Conservation (phyloP, 2,888 invertebrate species). For the Volucella zonaria region DNA sequence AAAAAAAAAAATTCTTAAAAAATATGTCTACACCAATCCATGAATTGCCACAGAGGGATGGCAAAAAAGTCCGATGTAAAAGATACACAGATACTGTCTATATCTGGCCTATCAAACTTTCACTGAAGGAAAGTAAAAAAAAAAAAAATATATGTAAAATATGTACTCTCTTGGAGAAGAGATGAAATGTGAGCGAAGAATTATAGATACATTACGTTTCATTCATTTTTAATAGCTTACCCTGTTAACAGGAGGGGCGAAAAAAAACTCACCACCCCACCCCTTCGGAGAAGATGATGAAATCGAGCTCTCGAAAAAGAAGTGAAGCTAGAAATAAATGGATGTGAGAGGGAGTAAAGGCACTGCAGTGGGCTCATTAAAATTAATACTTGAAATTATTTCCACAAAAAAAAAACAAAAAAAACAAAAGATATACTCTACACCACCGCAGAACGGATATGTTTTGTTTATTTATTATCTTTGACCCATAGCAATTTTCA, state of each 20-base stretch:
- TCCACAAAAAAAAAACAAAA: too few species aligned
- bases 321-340: constrained; percentile 13
- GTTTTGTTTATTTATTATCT: constrained; percentile 53
- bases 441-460: constrained; percentile 27
- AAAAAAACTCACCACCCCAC: neutral
- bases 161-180: constrained; percentile 42
- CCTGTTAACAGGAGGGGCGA: constrained; percentile 4
- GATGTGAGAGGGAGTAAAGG: constrained; percentile 15
- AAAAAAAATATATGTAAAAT: constrained; percentile 33
- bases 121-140: constrained; percentile 8
- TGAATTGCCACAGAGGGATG: constrained; percentile 48
- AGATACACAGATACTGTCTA: constrained; percentile 45
- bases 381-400: constrained; percentile 69
- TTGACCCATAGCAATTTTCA: constrained; percentile 49
- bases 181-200: constrained; percentile 68
- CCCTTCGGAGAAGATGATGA: neutral
- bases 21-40: constrained; percentile 63
- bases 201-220: constrained; percentile 73
- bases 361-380: constrained; percentile 60
- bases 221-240: constrained; percentile 70
- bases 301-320: neutral
- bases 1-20: constrained; percentile 43
- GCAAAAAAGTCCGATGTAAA: constrained; percentile 11
- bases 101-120: constrained; percentile 33
- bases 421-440: constrained; percentile 37